A percentile compares a stretch with the other conserved stretches of the same genome.
phyloP scores from a whole-genome alignment of 1,140 invertebrate genomes.

The Trachymyrmex cornetzi region DNA sequence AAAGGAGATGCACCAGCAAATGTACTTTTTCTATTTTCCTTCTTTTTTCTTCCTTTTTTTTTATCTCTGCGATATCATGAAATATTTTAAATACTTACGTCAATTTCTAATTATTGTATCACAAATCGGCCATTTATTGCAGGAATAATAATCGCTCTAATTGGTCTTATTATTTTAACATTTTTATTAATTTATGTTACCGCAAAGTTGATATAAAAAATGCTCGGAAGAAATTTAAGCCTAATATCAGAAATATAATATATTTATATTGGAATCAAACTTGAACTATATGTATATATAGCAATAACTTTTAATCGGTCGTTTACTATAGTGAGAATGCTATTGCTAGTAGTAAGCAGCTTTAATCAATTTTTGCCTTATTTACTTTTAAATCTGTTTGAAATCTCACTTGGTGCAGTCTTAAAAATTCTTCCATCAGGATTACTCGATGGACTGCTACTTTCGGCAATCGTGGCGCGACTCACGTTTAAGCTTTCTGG shows the following conservation, averaged over 20 bases:
- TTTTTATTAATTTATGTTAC: slow-evolving; percentile 7
- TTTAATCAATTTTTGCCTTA: background rate
- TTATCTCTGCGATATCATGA: background rate
- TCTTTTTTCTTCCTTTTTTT: background rate
- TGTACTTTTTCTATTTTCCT: background rate
- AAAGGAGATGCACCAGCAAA: background rate
- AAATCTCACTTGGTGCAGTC: background rate
- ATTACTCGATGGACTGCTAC: slow-evolving; percentile 99
- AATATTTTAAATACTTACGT: background rate
- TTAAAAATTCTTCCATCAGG: slow-evolving; percentile 87
- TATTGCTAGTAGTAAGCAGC: background rate
- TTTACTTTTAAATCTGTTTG: background rate
- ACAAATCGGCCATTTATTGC: background rate
- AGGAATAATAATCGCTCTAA: background rate
- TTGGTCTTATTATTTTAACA: background rate
- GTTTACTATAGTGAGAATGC: background rate
- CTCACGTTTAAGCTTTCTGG: slow-evolving; percentile 92
- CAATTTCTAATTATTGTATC: background rate
- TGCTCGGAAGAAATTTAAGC: background rate
- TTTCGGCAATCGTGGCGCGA: slow-evolving; percentile 97
- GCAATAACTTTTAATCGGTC: background rate
- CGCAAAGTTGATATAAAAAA: background rate
- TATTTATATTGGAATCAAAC: background rate
- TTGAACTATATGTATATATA: background rate
- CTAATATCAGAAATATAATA: background rate